Conservation (phyloP, 2,113 vertebrate genomes). For the Dicentrarchus labrax region DNA sequence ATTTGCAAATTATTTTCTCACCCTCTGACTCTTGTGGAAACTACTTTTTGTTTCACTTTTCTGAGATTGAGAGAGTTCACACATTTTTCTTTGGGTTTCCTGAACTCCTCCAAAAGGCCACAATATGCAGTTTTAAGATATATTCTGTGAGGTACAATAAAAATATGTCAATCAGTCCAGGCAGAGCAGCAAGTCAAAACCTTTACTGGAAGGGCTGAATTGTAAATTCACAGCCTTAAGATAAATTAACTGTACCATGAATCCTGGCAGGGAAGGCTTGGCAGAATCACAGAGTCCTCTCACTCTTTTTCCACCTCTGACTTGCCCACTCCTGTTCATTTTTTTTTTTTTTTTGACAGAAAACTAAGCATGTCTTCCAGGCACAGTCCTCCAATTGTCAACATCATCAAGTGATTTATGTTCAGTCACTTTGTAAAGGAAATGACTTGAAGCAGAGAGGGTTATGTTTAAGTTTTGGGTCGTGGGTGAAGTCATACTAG, state of each 20-base stretch:
- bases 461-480: slow-evolving; percentile 56
- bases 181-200: slow-evolving; percentile 50
- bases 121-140: neutral
- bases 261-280: slow-evolving; percentile 53
- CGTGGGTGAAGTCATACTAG: slow-evolving; percentile 66
- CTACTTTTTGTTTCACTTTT: slow-evolving; percentile 32
- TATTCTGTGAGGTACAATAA: slow-evolving; percentile 22
- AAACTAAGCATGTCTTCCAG: slow-evolving; percentile 49
- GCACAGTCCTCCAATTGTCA: slow-evolving; percentile 53
- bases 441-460: slow-evolving; percentile 21
- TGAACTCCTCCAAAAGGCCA: slow-evolving; percentile 11
- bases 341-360: slow-evolving; percentile 41
- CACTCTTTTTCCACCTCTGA: slow-evolving; percentile 60
- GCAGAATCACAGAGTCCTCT: slow-evolving; percentile 34
- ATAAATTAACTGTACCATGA: slow-evolving; percentile 62
- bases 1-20: neutral
- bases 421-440: slow-evolving; percentile 64
- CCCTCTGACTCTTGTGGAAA: neutral
- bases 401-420: slow-evolving; percentile 64
- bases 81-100: slow-evolving; percentile 26
- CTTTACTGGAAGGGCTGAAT: slow-evolving; percentile 41
- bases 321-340: slow-evolving; percentile 65
- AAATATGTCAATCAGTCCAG: slow-evolving; percentile 38
- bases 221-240: slow-evolving; percentile 60
- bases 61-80: slow-evolving; percentile 15